These are phyloP conservation scores for Morpho achilles DNA, from an alignment of 2,888 invertebrate genomes.

Conservation along the genomic window DNA sequence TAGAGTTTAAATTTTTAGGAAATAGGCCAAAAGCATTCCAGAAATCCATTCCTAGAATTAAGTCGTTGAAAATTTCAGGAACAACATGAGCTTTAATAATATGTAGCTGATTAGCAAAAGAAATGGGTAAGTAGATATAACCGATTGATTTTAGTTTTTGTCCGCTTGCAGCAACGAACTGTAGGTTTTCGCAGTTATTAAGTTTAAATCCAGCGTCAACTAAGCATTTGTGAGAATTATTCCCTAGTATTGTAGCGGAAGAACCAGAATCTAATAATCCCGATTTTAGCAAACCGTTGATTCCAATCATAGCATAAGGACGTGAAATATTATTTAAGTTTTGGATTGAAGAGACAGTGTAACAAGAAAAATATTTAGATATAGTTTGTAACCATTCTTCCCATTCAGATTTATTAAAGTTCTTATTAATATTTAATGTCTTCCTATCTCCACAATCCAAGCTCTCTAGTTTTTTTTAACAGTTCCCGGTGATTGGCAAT, in stretches of 20 bases:
- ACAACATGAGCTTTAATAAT: constrained; percentile 19
- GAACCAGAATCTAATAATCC: constrained; percentile 29
- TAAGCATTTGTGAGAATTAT: too few species aligned
- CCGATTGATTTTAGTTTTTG: constrained; percentile 19
- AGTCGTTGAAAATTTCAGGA: constrained; percentile 21
- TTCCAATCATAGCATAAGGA: constrained; percentile 18
- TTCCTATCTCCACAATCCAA: neutral
- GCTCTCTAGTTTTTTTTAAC: neutral
- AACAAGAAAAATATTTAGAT: neutral
- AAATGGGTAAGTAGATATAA: constrained; percentile 19
- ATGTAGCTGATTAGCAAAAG: constrained; percentile 13
- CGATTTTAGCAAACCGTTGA: constrained; percentile 5
- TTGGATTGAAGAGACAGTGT: neutral
- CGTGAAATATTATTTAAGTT: constrained; percentile 11
- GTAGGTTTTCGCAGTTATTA: neutral
- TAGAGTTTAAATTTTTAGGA: constrained; percentile 3
- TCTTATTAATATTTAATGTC: too few species aligned
- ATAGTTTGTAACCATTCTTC: neutral
- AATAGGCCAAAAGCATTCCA: neutral
- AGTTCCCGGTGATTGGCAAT: neutral
- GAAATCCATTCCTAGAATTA: constrained; percentile 2
- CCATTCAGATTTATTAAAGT: neutral
- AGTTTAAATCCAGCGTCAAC: neutral
- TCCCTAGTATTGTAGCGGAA: constrained; percentile 22
- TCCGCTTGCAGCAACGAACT: constrained; percentile 23